Base-by-base conservation (phyloP, 2,797 vertebrate species). In the Epinephelus coioides region DNA sequence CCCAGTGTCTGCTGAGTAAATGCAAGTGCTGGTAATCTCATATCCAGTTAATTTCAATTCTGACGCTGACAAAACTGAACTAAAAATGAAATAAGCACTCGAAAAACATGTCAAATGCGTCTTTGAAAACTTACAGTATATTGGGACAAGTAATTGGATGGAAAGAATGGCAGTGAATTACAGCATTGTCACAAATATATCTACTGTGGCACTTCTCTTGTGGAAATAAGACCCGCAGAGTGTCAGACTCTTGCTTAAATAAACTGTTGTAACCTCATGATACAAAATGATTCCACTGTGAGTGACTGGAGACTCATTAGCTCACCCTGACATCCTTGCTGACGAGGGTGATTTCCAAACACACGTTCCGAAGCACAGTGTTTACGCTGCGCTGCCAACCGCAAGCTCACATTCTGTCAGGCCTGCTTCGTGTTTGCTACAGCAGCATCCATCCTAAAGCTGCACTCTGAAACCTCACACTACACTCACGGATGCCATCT, bases 401-500 rank as follows among this genome's bases (percentile, higher is more conserved):
- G 3, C 86, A 87, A 60, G 56, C 74, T 83, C 76, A 5, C 73
- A 38, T 65, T 68, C 65, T 74, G 65, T 82, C 43, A 66, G 76
- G 30, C 25, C 59, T 40, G 76, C 14, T 14, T 50, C 34, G 60
- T 44, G 30, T 60, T 67, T 59, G 51, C 69, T 14, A 23, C 68
- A 30, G 76, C n/a, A 46, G 76, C 79, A 73, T 82, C 71, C 69
- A 38, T 66, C 49, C 82, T 64, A 70, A 63, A 69, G 69, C 69
- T 59, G 76, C 78, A 82, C 82, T 87, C 67, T 81, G 80, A 86
- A 92, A 90, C 86, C 87, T 89, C 82, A 86, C 78, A 77, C 81
- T 2, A 47, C 66, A 66, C 73, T 86, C 78, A 23, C 25, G 51
- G 73, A 82, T 38, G 71, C 69, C 81, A 77, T 69, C 85, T 94